Percentiles rank a stretch among this genome's conserved stretches.
phyloP scores from a whole-genome alignment of 2,888 invertebrate genomes.

The Uloborus plumipes region DNA sequence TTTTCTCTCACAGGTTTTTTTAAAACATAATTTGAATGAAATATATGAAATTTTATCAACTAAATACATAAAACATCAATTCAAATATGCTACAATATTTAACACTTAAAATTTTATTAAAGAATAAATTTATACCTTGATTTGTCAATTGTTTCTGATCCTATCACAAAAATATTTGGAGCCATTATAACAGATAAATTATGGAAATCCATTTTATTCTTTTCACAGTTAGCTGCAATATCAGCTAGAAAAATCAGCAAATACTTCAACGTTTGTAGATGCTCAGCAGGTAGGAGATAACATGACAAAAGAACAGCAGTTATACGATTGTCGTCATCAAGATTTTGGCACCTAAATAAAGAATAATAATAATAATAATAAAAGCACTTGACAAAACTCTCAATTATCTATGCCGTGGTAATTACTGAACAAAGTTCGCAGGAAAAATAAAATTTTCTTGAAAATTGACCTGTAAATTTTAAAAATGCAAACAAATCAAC shows the following conservation, averaged over 20 bases:
- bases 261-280: conserved; percentile 84
- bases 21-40: too few relatives aligned
- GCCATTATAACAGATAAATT: conserved; percentile 89
- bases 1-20: too few relatives aligned
- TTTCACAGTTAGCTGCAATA: conserved; percentile 79
- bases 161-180: conserved; percentile 87
- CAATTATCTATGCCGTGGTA: too few relatives aligned
- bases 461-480: too few relatives aligned
- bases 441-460: too few relatives aligned
- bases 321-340: conserved; percentile 75
- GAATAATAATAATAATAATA: neutral
- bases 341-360: conserved; percentile 70
- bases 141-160: conserved; percentile 73
- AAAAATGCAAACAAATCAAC: too few relatives aligned
- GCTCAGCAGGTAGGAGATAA: conserved; percentile 81
- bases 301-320: conserved; percentile 80
- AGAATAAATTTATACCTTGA: conserved; percentile 69
- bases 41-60: too few relatives aligned
- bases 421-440: too few relatives aligned
- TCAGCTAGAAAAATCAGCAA: conserved; percentile 80
- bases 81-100: neutral
- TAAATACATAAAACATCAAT: neutral
- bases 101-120: conserved; percentile 67
- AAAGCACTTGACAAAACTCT: neutral
- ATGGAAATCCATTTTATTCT: conserved; percentile 86